Base-by-base conservation (phyloP, 2,797 vertebrate species). In the Phataginus tricuspis region DNA sequence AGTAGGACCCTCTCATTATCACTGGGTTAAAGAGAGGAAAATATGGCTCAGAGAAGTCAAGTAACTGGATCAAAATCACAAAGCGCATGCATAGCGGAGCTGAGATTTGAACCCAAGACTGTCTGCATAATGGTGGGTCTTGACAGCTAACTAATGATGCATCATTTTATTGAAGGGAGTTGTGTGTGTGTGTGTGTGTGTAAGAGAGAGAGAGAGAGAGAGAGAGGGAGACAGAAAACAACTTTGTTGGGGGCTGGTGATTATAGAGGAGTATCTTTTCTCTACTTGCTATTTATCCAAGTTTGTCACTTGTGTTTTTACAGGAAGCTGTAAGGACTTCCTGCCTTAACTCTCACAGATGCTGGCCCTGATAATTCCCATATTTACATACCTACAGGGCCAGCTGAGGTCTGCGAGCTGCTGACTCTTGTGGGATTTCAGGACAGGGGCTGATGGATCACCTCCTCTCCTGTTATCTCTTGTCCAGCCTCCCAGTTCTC, bases 291-390 rank as follows among this genome's bases (percentile, higher is more conserved):
- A 94, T 97, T 97, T 96, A 96, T 96, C 96, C 97, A 64, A 94
- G 89, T 95, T 94, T 84, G 88, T 95, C 94, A 91, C 95, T 96
- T 77, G 94, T 95, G 96, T 95, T 97, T 97, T 97, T 96, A 78
- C 95, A 97, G 97, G 97, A 97, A 98, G 89, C 96, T 96, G 91
- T 97, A 96, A 96, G 94, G 91, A 96, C 96, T 97, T 97, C 97
- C 96, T 97, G 96, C 86, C 87, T 68, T 74, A 68, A 57, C 57
- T 66, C 95, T 95, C 95, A 77, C 96, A 98, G 96, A 97, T 97
- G 97, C 96, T 87, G 94, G 91, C 57, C 89, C 95, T 64, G 97
- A 98, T 98, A 97, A 96, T 51, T 80, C 92, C 42, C 51, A 11
- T 96, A 95, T 96, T 97, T 96, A 97, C 96, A 96, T 96, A 94